These are phyloP conservation scores for Ectemnius cavifrons DNA, from an alignment of 2,888 invertebrate species.

Conservation along the genomic window DNA sequence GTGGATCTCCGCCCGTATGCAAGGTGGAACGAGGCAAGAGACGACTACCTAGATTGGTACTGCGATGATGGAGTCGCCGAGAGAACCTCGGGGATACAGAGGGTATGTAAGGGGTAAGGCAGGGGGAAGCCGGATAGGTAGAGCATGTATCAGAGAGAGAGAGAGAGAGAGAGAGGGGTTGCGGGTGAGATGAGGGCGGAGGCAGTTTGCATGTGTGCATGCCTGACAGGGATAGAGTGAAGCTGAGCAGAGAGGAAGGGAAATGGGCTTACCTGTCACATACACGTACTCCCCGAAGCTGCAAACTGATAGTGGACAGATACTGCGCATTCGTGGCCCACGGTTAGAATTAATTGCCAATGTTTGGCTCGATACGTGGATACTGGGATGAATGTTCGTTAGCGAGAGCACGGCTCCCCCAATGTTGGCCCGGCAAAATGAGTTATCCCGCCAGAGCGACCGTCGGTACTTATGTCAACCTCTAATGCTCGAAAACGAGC, in stretches of 20 bases:
- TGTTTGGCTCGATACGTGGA: slow-evolving; percentile 67
- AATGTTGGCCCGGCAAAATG: neutral
- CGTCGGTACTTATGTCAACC: slow-evolving; percentile 59
- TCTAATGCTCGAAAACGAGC: slow-evolving; percentile 54
- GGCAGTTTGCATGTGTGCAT: slow-evolving; percentile 12
- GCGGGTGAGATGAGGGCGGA: slow-evolving; percentile 9
- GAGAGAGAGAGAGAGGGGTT: slow-evolving; percentile 9
- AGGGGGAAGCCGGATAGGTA: neutral
- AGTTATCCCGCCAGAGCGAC: slow-evolving; percentile 51
- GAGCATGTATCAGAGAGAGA: neutral
- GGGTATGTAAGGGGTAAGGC: neutral
- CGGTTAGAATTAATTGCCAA: slow-evolving; percentile 72
- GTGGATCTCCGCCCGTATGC: slow-evolving; percentile 12
- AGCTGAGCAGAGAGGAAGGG: slow-evolving; percentile 40
- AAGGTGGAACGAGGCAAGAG: neutral
- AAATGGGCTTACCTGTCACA: slow-evolving; percentile 69
- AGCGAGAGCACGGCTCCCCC: slow-evolving; percentile 46
- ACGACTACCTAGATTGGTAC: slow-evolving; percentile 6
- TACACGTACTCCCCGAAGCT: slow-evolving; percentile 68
- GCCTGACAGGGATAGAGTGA: slow-evolving; percentile 17
- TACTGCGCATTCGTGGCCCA: slow-evolving; percentile 65
- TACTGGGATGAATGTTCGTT: slow-evolving; percentile 69
- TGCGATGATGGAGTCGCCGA: slow-evolving; percentile 1
- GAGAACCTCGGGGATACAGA: neutral
- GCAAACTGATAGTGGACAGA: slow-evolving; percentile 69